phyloP scores from a whole-genome alignment of 2,888 invertebrate genomes.

The Amphimallon solstitiale region DNA sequence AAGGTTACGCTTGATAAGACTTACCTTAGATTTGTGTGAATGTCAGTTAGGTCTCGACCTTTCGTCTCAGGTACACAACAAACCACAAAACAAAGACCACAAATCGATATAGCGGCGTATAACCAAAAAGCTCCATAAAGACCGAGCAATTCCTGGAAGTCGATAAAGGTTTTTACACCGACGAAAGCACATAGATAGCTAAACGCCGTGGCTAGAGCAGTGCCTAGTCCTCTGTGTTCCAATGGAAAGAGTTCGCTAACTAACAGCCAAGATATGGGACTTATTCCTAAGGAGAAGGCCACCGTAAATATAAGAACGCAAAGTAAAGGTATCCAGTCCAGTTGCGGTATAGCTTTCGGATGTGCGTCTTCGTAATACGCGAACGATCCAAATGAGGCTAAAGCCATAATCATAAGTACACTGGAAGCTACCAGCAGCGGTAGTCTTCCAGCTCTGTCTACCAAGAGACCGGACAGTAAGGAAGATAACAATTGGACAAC shows the following conservation, averaged over 20 bases:
- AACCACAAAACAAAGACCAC: conserved; percentile 85
- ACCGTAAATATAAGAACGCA: conserved; percentile 86
- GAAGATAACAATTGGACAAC: conserved; percentile 88
- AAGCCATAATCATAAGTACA: conserved; percentile 85
- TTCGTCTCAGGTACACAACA: conserved; percentile 92
- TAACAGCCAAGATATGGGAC: conserved; percentile 87
- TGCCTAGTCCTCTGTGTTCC: conserved; percentile 86
- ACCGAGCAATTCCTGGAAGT: conserved; percentile 80
- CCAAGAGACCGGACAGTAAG: conserved; percentile 80
- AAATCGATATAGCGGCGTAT: conserved; percentile 83
- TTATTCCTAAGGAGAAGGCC: conserved; percentile 88
- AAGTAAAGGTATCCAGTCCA: conserved; percentile 85
- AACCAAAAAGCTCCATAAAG: conserved; percentile 89
- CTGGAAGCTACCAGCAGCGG: conserved; percentile 86
- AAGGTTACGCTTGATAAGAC: conserved; percentile 38
- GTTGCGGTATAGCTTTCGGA: conserved; percentile 64
- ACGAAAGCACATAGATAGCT: conserved; percentile 89
- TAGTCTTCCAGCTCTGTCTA: conserved; percentile 86
- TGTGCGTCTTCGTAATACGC: conserved; percentile 82
- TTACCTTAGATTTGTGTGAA: conserved; percentile 73
- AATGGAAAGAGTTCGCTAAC: conserved; percentile 86
- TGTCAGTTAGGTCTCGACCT: conserved; percentile 88
- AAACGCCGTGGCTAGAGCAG: conserved; percentile 86
- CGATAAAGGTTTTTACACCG: conserved; percentile 87
- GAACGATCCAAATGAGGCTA: conserved; percentile 86